Evolutionary conservation across 1,140 invertebrate genomes (phyloP), one percentile per base, ranked within the genome.

Genomic region (Stratiolaelaps scimitus): DNA sequence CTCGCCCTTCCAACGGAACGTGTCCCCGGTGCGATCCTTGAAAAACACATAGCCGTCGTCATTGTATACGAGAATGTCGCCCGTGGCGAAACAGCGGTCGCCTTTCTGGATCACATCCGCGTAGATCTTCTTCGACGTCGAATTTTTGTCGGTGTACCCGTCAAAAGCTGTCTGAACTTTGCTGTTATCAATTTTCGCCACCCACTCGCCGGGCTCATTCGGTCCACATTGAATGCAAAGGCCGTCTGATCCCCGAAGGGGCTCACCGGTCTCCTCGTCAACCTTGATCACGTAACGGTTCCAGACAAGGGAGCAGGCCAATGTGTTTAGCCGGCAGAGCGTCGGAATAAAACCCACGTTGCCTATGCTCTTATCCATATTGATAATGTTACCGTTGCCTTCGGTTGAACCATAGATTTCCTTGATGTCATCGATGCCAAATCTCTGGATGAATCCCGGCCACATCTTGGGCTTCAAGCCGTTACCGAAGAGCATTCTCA

Each of bases 331-430:
- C 47, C 86, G 80, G 34, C 23, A 60, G 15, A 60, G 26, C 44
- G 86, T 80, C 0, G 90, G 94, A 0, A 93, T 79, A 74, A 97
- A 98, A 0, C 93, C 94, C 72, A 96, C 90, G 4, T 92, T 86
- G 20, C 93, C 94, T 7, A 90, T 82, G 0, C 83, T 90, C 71
- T 87, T 88, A 70, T 92, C 87, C 15, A 85, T 80, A 73, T 98
- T 98, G 5, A 92, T 82, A 44, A 90, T 89, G 76, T 92, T 96
- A 56, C 90, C 90, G 75, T 96, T 98, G 69, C 94, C 92, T 80
- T 98, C 94, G 0, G 93, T 98, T 7, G 93, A 91, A 6, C 93
- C 94, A 75, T 98, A 98, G 77, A 98, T 93, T 76, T 98, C 94
- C 46, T 76, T 76, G 68, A 82, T 79, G 65, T 83, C 77, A n/a